Evolutionary conservation across 2,888 invertebrate genomes (phyloP).

Genomic region (Morinoia aosen): DNA sequence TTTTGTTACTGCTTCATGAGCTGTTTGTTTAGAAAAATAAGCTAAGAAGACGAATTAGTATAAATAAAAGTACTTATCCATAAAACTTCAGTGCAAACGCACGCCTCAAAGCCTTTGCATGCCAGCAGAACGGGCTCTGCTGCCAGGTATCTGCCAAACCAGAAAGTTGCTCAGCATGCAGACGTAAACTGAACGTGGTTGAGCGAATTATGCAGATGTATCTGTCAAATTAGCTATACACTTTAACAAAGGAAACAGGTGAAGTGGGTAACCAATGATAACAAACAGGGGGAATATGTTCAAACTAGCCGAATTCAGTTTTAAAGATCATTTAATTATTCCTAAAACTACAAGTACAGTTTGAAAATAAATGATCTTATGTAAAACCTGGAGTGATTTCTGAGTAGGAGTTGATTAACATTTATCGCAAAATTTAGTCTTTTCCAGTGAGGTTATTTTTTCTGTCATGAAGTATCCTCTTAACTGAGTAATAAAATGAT

Average conservation of each 20-base stretch:
- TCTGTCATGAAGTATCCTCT: no score
- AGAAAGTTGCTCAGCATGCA: background rate
- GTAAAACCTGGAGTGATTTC: background rate
- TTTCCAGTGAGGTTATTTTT: no score
- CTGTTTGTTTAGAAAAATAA: no score
- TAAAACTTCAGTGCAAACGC: background rate
- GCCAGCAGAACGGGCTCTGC: background rate
- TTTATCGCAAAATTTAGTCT: no score
- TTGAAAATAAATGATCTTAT: background rate
- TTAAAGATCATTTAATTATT: background rate
- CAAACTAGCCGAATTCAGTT: background rate
- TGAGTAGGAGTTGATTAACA: no score
- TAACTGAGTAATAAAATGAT: no score
- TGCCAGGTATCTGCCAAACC: background rate
- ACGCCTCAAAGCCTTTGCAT: background rate
- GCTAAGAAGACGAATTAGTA: background rate
- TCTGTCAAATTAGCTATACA: background rate
- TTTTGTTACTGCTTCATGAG: background rate
- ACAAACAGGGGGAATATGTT: no score
- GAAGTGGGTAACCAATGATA: no score
- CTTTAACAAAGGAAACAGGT: no score
- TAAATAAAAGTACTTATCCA: background rate
- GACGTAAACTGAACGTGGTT: background rate
- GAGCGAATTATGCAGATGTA: background rate
- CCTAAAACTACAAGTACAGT: background rate